These are phyloP conservation scores for Percopsis omiscomaycus DNA, from an alignment of 2,797 vertebrate genomes.

Conservation along the genomic window DNA sequence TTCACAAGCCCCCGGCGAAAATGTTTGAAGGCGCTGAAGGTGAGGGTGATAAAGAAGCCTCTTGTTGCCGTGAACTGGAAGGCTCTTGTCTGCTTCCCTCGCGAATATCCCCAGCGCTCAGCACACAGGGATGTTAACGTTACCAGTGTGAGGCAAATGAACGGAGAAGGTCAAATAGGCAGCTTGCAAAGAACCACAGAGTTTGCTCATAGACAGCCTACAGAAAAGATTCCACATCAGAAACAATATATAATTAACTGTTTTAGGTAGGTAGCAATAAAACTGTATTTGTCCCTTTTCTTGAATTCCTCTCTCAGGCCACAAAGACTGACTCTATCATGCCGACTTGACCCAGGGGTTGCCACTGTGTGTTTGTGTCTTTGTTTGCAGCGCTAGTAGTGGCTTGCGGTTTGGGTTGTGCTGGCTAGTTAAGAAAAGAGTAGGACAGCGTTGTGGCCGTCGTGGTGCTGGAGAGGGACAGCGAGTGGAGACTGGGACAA, in stretches of 20 bases:
- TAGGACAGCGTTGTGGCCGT: conserved; percentile 41
- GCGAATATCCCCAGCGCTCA: conserved; percentile 29
- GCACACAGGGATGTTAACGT: conserved; percentile 56
- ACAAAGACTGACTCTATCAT: conserved; percentile 59
- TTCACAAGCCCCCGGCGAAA: conserved; percentile 44
- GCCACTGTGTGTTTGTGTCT: conserved; percentile 65
- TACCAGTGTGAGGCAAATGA: conserved; percentile 62
- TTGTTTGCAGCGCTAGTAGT: conserved; percentile 60
- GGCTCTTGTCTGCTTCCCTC: conserved; percentile 25
- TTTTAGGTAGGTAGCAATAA: conserved; percentile 78
- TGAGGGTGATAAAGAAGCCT: conserved; percentile 54
- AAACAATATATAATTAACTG: conserved; percentile 77
- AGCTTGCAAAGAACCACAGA: conserved; percentile 76
- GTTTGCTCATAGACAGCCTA: conserved; percentile 72
- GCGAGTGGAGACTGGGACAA: conserved; percentile 39
- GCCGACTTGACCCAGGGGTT: conserved; percentile 57
- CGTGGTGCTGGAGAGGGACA: conserved; percentile 18
- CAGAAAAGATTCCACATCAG: conserved; percentile 75
- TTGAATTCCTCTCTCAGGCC: conserved; percentile 65
- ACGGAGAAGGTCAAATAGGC: conserved; percentile 73
- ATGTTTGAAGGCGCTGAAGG: conserved; percentile 35
- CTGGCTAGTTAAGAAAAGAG: conserved; percentile 28
- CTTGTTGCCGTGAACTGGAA: conserved; percentile 59
- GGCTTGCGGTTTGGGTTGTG: conserved; percentile 59
- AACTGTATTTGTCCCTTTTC: conserved; percentile 69